These are phyloP conservation scores for Sebastes nivosus DNA, from an alignment of 2,797 vertebrate genomes.

Conservation along the genomic window DNA sequence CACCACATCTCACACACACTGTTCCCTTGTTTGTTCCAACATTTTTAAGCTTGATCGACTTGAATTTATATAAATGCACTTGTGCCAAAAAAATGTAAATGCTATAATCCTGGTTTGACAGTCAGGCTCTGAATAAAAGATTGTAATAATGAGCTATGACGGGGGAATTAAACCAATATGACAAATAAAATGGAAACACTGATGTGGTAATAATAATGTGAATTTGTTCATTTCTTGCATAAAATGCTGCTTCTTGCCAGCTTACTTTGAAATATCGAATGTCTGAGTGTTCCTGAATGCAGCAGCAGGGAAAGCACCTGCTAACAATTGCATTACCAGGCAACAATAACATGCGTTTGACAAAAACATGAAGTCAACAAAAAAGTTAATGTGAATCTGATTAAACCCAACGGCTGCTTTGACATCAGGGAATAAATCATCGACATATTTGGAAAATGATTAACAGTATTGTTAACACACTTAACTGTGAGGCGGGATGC, in stretches of 20 bases:
- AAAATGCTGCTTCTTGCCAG: not conserved
- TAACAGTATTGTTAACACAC: not conserved
- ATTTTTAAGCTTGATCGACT: not conserved
- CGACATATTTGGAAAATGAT: not conserved
- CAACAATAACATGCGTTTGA: not conserved
- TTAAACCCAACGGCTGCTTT: not conserved
- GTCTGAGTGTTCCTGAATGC: not conserved
- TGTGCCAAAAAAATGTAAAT: not conserved
- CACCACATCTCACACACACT: slow-evolving; percentile 22
- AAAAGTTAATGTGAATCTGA: not conserved
- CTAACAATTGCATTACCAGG: not conserved
- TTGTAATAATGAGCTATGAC: not conserved
- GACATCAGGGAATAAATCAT: not conserved
- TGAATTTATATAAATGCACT: not conserved
- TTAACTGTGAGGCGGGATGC: not conserved
- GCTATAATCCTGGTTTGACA: not conserved
- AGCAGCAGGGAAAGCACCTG: not conserved
- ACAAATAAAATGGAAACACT: not conserved
- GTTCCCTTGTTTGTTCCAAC: not conserved
- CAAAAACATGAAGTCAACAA: not conserved
- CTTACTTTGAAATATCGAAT: not conserved
- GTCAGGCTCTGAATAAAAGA: not conserved
- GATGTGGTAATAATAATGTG: not conserved
- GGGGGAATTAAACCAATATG: not conserved
- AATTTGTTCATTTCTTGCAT: not conserved